Evolutionary conservation across 2,797 vertebrate genomes (phyloP).

Genomic region (Eurystomus glaucurus): DNA sequence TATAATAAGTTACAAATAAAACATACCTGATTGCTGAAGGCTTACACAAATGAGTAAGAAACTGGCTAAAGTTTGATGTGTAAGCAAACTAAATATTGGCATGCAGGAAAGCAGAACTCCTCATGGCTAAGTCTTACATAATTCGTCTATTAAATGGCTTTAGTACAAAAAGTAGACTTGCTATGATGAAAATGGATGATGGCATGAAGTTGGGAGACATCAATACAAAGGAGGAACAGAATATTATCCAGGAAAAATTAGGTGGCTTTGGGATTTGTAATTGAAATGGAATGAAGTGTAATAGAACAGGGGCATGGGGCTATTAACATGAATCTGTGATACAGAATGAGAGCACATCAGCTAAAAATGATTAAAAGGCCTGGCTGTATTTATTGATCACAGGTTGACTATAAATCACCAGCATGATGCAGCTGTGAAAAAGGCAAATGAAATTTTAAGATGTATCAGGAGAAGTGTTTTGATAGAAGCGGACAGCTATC

Average conservation of each 20-base stretch:
- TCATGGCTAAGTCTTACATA: neutral
- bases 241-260: constrained; percentile 45
- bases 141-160: neutral
- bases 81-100: neutral
- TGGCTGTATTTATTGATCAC: constrained; percentile 40
- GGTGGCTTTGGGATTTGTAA: constrained; percentile 52
- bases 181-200: constrained; percentile 39
- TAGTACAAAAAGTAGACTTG: neutral
- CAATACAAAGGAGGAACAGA: constrained; percentile 47
- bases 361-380: constrained; percentile 44
- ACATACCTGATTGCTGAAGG: neutral
- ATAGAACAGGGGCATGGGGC: constrained; percentile 44
- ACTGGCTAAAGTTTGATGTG: rapidly evolving
- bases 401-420: constrained; percentile 25
- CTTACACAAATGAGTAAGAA: neutral
- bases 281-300: constrained; percentile 58
- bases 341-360: neutral
- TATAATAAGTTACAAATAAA: neutral
- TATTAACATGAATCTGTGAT: constrained; percentile 42
- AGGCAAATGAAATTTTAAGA: constrained; percentile 36
- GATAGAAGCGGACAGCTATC: neutral
- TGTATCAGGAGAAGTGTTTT: neutral
- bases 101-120: neutral
- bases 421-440: neutral
- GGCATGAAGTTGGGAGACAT: constrained; percentile 1